Conservation (phyloP, 2,888 invertebrate genomes). For the Platynereis dumerilii region DNA sequence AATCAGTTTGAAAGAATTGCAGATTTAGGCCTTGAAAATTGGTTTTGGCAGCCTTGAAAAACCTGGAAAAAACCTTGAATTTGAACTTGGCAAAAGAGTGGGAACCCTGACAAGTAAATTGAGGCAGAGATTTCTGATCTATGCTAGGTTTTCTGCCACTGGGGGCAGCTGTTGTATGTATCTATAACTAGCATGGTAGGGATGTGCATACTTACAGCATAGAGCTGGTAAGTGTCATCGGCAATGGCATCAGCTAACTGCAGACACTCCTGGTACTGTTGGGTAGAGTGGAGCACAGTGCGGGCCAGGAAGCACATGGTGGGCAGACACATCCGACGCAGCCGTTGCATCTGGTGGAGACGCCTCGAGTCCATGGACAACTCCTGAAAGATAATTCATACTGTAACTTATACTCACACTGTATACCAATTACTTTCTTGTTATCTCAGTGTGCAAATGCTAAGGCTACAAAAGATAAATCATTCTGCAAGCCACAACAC, state of each 20-base stretch:
- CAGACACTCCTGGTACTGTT: slow-evolving; percentile 78
- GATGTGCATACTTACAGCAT: slow-evolving; percentile 69
- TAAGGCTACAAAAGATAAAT: no score
- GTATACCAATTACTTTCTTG: no score
- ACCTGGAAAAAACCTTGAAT: not conserved
- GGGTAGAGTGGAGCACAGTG: slow-evolving; percentile 78
- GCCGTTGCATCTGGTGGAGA: slow-evolving; percentile 74
- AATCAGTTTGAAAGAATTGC: not conserved
- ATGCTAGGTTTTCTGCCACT: no score
- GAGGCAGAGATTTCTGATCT: no score
- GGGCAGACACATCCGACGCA: slow-evolving; percentile 84
- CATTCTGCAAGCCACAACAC: slow-evolving; percentile 1
- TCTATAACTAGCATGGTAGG: not conserved
- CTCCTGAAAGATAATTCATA: slow-evolving; percentile 46
- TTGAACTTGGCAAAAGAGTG: no score
- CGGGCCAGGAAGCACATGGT: slow-evolving; percentile 80
- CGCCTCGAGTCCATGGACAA: slow-evolving; percentile 63
- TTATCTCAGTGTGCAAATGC: no score
- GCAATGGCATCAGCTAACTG: slow-evolving; percentile 82
- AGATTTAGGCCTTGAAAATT: not conserved
- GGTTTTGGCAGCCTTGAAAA: not conserved
- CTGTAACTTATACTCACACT: no score
- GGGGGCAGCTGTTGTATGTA: no score
- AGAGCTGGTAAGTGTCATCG: slow-evolving; percentile 79
- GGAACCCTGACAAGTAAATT: no score